Percentiles rank a stretch among this genome's conserved stretches.
phyloP scores from a whole-genome alignment of 2,797 vertebrate species.

The Tangara arthus region DNA sequence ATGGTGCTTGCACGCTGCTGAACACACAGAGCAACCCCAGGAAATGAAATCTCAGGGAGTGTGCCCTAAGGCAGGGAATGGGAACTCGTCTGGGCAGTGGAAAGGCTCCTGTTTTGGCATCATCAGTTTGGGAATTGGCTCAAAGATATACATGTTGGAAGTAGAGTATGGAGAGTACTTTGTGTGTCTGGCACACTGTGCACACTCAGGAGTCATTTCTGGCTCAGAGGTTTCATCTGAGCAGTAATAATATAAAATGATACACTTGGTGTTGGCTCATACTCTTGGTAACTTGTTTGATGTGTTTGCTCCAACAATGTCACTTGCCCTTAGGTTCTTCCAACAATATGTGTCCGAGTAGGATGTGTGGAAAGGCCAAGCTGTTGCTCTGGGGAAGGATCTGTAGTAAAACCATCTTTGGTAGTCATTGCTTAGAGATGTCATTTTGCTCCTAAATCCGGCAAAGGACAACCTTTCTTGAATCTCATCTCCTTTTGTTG shows the following conservation, averaged over 20 bases:
- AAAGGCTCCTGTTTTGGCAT: background rate
- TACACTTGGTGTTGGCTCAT: background rate
- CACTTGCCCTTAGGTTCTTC: background rate
- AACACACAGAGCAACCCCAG: background rate
- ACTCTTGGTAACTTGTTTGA: background rate
- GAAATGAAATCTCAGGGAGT: background rate
- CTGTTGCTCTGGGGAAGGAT: background rate
- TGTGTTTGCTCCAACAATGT: background rate
- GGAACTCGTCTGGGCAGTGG: background rate
- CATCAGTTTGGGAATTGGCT: background rate
- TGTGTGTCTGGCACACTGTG: background rate
- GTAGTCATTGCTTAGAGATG: background rate
- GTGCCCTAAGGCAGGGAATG: background rate
- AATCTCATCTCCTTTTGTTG: background rate
- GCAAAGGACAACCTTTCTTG: background rate
- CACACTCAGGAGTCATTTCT: background rate
- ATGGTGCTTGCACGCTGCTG: accelerated
- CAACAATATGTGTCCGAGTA: accelerated
- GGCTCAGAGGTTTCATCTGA: background rate
- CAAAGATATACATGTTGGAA: background rate
- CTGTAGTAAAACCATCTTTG: background rate
- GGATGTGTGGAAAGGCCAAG: background rate
- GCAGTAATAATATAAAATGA: background rate
- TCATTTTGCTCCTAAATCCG: background rate
- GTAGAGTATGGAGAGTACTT: background rate